Conservation (phyloP, 2,797 vertebrate genomes). For the Percopsis omiscomaycus region DNA sequence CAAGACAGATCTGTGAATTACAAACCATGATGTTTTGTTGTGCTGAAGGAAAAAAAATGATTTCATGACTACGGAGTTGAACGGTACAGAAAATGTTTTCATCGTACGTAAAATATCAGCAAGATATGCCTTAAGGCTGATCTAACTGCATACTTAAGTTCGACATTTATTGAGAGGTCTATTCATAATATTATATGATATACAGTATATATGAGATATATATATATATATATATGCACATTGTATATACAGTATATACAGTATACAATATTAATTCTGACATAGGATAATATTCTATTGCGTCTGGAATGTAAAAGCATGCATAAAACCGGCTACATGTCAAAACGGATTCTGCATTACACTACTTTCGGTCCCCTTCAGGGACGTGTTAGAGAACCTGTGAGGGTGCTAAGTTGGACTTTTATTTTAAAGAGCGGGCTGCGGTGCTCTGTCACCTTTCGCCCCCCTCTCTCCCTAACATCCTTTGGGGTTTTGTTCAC, state of each 20-base stretch:
- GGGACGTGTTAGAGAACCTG: conserved; percentile 33
- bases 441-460: conserved; percentile 63
- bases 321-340: conserved; percentile 1
- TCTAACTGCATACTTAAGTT: too few species aligned
- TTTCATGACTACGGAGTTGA: neutral
- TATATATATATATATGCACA: too few species aligned
- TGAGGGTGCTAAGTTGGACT: conserved; percentile 57
- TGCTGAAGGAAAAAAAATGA: neutral
- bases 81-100: neutral
- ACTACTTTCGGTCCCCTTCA: conserved; percentile 24
- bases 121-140: too few species aligned
- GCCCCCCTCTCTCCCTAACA: conserved; percentile 55
- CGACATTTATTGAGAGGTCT: too few species aligned
- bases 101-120: too few species aligned
- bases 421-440: conserved; percentile 57
- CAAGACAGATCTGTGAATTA: neutral
- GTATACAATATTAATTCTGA: too few species aligned
- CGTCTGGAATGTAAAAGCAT: neutral
- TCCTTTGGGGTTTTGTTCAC: conserved; percentile 73
- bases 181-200: too few species aligned
- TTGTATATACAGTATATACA: too few species aligned
- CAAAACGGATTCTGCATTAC: conserved; percentile 1
- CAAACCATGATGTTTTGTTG: neutral
- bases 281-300: neutral
- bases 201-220: too few species aligned